phyloP scores from a whole-genome alignment of 1,140 invertebrate genomes.

The Pantala flavescens region DNA sequence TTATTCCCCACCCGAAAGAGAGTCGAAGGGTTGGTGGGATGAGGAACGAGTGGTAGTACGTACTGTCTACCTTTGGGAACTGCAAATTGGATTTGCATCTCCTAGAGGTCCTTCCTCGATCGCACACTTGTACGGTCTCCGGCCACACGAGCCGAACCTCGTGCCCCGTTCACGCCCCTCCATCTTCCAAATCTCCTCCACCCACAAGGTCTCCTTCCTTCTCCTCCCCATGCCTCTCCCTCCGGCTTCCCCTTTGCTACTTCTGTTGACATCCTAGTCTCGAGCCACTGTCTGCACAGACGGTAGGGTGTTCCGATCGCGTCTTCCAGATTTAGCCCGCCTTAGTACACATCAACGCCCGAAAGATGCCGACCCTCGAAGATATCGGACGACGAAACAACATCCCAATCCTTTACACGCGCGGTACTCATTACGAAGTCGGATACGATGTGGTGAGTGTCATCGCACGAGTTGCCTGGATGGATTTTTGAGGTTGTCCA shows the following conservation, averaged over 20 bases:
- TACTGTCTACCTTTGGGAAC: background rate
- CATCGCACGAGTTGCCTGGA: background rate
- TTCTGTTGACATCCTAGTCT: too few relatives aligned
- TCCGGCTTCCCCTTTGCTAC: too few relatives aligned
- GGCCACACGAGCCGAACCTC: background rate
- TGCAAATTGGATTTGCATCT: background rate
- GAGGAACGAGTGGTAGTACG: background rate
- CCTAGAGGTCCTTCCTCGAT: background rate
- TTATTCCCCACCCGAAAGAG: background rate
- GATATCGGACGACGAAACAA: slow-evolving; percentile 46
- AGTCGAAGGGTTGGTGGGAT: background rate
- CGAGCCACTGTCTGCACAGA: too few relatives aligned
- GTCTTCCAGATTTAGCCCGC: too few relatives aligned
- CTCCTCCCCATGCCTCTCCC: too few relatives aligned
- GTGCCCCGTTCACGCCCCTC: background rate
- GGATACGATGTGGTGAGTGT: slow-evolving; percentile 71
- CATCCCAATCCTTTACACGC: slow-evolving; percentile 63
- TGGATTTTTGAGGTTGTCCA: too few relatives aligned
- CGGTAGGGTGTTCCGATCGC: too few relatives aligned
- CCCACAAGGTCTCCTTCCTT: background rate
- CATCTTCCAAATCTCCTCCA: background rate
- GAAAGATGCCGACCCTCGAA: slow-evolving; percentile 21
- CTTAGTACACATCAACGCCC: too few relatives aligned
- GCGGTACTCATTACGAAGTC: slow-evolving; percentile 72
- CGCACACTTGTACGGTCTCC: background rate